Conservation (phyloP, 2,113 vertebrate species). For the Dipodomys ordii region DNA sequence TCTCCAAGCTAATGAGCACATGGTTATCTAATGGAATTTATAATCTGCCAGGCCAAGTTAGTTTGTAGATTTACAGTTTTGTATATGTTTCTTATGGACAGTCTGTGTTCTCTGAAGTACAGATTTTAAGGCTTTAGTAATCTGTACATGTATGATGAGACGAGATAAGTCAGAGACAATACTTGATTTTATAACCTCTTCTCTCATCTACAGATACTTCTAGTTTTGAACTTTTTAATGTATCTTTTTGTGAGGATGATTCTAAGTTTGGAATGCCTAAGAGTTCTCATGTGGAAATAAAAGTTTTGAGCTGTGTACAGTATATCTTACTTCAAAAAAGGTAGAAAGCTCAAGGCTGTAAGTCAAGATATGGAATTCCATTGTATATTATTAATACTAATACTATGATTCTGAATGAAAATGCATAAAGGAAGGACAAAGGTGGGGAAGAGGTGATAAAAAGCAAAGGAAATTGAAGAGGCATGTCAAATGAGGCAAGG, state of each 20-base stretch:
- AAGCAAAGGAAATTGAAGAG: neutral
- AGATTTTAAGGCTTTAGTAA: neutral
- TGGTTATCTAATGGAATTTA: neutral
- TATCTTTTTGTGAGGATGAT: neutral
- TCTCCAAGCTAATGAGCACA: neutral
- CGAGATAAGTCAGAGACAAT: neutral
- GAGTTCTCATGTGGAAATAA: neutral
- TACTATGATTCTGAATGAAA: neutral
- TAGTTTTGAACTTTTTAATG: neutral
- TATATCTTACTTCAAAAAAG: slow-evolving; percentile 1
- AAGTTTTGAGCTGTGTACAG: neutral
- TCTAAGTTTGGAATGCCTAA: neutral
- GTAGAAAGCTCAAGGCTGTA: neutral
- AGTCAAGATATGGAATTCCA: slow-evolving; percentile 20
- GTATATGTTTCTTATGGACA: neutral
- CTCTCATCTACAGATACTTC: neutral
- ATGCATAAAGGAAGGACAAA: neutral
- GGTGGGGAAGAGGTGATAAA: neutral
- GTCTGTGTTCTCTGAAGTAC: neutral
- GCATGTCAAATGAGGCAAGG: neutral
- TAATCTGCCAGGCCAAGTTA: neutral
- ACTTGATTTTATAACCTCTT: neutral
- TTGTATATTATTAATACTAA: neutral
- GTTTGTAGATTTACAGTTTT: neutral
- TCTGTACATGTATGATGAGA: neutral